Base-by-base conservation (phyloP, 2,888 invertebrate species). In the Linnaemya tessellans region DNA sequence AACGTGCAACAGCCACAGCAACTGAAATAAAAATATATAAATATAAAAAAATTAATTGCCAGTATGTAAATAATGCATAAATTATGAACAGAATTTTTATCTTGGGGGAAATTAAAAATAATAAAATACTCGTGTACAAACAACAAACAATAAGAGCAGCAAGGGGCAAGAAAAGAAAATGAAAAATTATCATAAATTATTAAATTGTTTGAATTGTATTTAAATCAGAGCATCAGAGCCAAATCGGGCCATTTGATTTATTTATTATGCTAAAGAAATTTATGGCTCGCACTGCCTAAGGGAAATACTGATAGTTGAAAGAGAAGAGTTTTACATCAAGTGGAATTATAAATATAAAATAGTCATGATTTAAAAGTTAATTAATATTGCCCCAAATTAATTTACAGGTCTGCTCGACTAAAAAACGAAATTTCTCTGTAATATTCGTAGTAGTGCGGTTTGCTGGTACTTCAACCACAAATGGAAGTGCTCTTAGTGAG, bases 11-110 rank as follows among this genome's bases (percentile, higher is more conserved):
- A 62, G 9, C 30, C 2, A 30, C 30, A 30, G 18, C 70, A 51
- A 38, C 18, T 51, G 9, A 49, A 51, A 46, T 46, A 25, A 5
- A 30, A 43, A 18, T 54, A 38, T 7, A n/a, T 15, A 51, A 62
- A 56, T 9, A 43, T 3, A 67, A 15, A 67, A 78, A 49, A 49
- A 68, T 74, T 84, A 74, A 84, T 79, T 79, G 79, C 84, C 73
- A 49, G 79, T 79, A 74, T 79, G 82, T 73, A 83, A 83, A 79
- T 83, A 83, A 83, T 65, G 79, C 84, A 74, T 84, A 81, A 75
- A 75, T 81, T 81, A 81, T 67, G 68, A 75, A 81, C 41, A 62
- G 49, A 13, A 68, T 78, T 70, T 62, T 62, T 80, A 74, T 74
- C 80, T 74, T 74, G 64, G 67, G 58, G 80, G 80, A 80, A 74